These are phyloP conservation scores for Eupithecia vulgata DNA, from an alignment of 2,888 invertebrate genomes.

Conservation along the genomic window DNA sequence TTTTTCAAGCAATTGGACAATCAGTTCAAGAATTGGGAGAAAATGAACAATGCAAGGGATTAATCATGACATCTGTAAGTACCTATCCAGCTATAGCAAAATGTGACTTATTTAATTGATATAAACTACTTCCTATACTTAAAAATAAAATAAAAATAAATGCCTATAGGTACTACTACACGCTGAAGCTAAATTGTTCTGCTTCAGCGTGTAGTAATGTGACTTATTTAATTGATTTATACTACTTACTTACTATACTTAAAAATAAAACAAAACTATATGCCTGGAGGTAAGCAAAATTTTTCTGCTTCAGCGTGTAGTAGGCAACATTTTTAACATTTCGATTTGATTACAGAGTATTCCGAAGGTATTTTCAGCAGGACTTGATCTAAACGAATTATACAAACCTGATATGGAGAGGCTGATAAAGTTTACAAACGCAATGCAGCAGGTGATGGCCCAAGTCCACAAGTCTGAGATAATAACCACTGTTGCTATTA, in stretches of 20 bases:
- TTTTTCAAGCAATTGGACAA: constrained; percentile 83
- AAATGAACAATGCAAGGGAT: constrained; percentile 83
- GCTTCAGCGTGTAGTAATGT: neutral
- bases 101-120: neutral
- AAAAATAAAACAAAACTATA: no score
- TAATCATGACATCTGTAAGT: constrained; percentile 89
- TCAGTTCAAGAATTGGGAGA: constrained; percentile 84
- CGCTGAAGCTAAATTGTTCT: no score
- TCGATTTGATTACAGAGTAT: constrained; percentile 67
- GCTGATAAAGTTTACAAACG: constrained; percentile 85
- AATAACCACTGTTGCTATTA: constrained; percentile 89
- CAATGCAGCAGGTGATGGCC: constrained; percentile 87
- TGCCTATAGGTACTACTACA: no score
- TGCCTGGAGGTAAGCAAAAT: no score
- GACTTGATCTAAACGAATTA: constrained; percentile 90
- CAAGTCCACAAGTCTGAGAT: constrained; percentile 86
- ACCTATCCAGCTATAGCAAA: constrained; percentile 15
- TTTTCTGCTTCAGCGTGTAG: no score
- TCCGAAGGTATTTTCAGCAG: constrained; percentile 88
- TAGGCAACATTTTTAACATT: no score
- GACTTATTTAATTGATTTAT: no score
- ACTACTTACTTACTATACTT: no score
- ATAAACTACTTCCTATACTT: no score
- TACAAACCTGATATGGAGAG: constrained; percentile 87
- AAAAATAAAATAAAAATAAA: no score